phyloP scores from a whole-genome alignment of 2,113 vertebrate genomes.

The Larimichthys polyactis region DNA sequence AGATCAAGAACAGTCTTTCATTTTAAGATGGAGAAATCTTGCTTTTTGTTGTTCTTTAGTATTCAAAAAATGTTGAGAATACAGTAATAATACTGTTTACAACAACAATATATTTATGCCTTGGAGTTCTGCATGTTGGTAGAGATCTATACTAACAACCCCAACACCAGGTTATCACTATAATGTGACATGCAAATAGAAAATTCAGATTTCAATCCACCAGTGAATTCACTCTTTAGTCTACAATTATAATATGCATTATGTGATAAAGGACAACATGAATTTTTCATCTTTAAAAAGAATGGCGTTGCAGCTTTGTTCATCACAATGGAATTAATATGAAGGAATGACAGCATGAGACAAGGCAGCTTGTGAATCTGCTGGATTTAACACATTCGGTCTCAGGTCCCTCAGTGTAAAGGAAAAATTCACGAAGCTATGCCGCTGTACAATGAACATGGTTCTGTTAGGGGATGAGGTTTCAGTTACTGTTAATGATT shows the following conservation, averaged over 20 bases:
- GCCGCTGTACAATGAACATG: background rate
- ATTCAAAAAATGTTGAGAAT: too few species aligned
- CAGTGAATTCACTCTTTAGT: slow-evolving; percentile 14
- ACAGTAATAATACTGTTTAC: too few species aligned
- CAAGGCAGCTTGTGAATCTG: slow-evolving; percentile 14
- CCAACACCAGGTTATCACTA: slow-evolving; percentile 18
- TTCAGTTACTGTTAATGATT: background rate
- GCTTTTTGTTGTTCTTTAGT: background rate
- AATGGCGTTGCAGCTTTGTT: slow-evolving; percentile 12
- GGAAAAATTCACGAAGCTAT: background rate
- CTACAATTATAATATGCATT: slow-evolving; percentile 3
- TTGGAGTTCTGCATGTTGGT: too few species aligned
- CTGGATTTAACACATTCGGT: slow-evolving; percentile 37
- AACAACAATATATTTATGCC: too few species aligned
- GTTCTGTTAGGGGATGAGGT: background rate
- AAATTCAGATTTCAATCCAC: slow-evolving; percentile 44
- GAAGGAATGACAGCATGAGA: slow-evolving; percentile 1
- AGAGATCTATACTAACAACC: background rate
- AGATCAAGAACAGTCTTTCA: too few species aligned
- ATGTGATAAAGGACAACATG: slow-evolving; percentile 11
- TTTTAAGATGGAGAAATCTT: too few species aligned
- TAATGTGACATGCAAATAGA: slow-evolving; percentile 41
- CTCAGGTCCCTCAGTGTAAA: background rate
- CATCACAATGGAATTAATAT: slow-evolving; percentile 28
- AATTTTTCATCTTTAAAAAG: slow-evolving; percentile 46